Conservation (phyloP, 1,140 invertebrate genomes). For the Ditylenchus dipsaci region DNA sequence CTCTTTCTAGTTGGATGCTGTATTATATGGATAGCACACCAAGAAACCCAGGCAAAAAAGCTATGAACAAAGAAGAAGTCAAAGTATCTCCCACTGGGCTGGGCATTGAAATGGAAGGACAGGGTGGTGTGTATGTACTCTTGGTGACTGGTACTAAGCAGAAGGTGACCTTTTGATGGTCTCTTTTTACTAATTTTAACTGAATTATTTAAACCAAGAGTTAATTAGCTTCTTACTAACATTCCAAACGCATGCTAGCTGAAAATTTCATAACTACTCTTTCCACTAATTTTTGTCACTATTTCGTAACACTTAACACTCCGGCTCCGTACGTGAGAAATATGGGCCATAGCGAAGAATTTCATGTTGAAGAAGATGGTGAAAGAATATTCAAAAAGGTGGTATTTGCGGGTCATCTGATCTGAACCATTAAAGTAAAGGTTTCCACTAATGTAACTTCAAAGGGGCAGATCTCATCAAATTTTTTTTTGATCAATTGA, state of each 20-base stretch:
- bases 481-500: too few relatives aligned
- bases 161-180: not conserved
- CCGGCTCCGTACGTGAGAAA: too few relatives aligned
- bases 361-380: too few relatives aligned
- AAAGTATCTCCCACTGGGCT: conserved; percentile 17
- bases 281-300: too few relatives aligned
- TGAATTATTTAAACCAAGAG: not conserved
- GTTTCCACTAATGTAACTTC: too few relatives aligned
- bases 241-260: not conserved
- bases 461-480: too few relatives aligned
- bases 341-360: too few relatives aligned
- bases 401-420: too few relatives aligned
- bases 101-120: conserved; percentile 25
- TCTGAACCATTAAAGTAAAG: too few relatives aligned
- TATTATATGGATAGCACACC: conserved; percentile 32
- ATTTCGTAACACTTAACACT: too few relatives aligned
- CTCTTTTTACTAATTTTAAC: not conserved
- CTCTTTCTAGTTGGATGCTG: conserved; percentile 32
- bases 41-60: conserved; percentile 10
- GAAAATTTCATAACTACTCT: not conserved
- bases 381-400: too few relatives aligned
- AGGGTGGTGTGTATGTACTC: conserved; percentile 43
- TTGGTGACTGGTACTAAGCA: conserved; percentile 30
- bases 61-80: not conserved
- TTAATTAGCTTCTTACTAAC: not conserved